phyloP scores from a whole-genome alignment of 2,113 vertebrate species.

The Clupea harengus region DNA sequence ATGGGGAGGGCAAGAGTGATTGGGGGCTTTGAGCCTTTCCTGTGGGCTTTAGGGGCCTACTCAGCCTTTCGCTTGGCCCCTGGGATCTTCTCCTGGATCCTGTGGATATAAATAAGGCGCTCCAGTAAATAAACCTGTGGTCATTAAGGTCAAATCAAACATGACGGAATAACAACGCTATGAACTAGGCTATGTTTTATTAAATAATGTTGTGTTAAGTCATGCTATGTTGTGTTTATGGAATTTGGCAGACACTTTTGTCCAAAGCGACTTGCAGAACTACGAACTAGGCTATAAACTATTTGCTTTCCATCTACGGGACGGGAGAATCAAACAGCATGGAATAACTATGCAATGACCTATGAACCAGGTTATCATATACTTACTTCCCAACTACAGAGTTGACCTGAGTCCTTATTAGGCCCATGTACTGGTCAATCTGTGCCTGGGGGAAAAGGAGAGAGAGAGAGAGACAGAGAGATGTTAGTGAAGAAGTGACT shows the following conservation, averaged over 20 bases:
- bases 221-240: too few species aligned
- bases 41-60: constrained; percentile 61
- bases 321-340: background rate
- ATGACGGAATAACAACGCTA: too few species aligned
- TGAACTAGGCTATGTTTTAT: too few species aligned
- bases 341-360: background rate
- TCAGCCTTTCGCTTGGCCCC: constrained; percentile 97
- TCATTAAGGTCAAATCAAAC: too few species aligned
- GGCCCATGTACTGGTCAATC: constrained; percentile 96
- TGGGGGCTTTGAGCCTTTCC: background rate
- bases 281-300: background rate
- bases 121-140: background rate
- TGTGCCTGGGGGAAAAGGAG: constrained; percentile 79
- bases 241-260: too few species aligned
- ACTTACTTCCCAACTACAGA: constrained; percentile 96
- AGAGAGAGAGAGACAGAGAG: background rate
- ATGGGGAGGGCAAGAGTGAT: constrained; percentile 7
- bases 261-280: too few species aligned
- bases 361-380: constrained; percentile 37
- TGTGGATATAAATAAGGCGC: constrained; percentile 50
- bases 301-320: background rate
- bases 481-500: background rate
- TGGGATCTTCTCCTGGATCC: constrained; percentile 98
- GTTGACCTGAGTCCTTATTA: constrained; percentile 97
- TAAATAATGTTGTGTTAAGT: too few species aligned